These are phyloP conservation scores for Aporophyla nigra DNA, from an alignment of 2,888 invertebrate species.

Conservation along the genomic window DNA sequence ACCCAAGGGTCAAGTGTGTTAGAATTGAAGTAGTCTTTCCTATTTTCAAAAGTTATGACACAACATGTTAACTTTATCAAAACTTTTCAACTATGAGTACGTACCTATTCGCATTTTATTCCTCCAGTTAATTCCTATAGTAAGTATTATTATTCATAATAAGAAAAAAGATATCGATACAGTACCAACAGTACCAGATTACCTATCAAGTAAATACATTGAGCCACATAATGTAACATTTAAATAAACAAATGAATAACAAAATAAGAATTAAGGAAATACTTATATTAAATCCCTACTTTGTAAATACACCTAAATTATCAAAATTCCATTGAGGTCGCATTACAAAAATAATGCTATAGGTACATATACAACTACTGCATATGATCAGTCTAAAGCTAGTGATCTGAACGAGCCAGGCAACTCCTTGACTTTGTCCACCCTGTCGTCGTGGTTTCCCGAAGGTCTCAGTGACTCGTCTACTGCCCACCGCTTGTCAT, in stretches of 20 bases:
- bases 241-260: not conserved
- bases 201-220: constrained; percentile 15
- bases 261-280: not conserved
- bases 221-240: not conserved
- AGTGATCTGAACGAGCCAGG: constrained; percentile 91
- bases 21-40: not conserved
- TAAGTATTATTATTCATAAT: not conserved
- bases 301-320: constrained; percentile 1
- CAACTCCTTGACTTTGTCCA: constrained; percentile 79
- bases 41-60: not conserved
- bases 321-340: constrained; percentile 32
- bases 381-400: constrained; percentile 86
- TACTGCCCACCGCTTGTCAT: constrained; percentile 91
- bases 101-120: constrained; percentile 14
- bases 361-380: not conserved
- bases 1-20: not conserved
- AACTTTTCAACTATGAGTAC: not conserved
- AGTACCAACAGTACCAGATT: not conserved
- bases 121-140: not conserved
- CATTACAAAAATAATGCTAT: constrained; percentile 6
- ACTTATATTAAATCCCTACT: constrained; percentile 2
- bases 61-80: not conserved
- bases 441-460: constrained; percentile 78
- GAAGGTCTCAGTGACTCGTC: constrained; percentile 89
- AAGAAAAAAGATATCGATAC: not conserved